A percentile compares a stretch with the other conserved stretches of the same genome.
These are phyloP conservation scores for Drosophila hawaiiensis DNA, from an alignment of 2,888 invertebrate species.

Conservation along the genomic window DNA sequence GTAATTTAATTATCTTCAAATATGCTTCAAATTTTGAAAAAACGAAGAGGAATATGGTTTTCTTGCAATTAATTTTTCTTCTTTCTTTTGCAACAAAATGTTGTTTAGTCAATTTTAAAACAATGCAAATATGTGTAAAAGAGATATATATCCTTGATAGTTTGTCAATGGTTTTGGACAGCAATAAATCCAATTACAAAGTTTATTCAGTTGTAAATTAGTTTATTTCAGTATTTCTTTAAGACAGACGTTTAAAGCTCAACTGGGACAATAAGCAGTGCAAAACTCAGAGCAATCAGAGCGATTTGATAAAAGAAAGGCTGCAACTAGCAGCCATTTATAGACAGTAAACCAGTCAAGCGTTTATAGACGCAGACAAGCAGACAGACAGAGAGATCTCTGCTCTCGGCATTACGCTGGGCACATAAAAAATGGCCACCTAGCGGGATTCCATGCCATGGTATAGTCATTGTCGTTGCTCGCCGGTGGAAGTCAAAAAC, in stretches of 20 bases:
- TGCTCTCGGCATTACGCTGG: constrained; percentile 26
- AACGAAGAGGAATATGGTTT: background rate
- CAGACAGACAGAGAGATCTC: constrained; percentile 20
- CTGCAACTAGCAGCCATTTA: constrained; percentile 38
- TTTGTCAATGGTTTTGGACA: background rate
- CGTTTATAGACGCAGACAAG: constrained; percentile 18
- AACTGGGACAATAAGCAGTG: constrained; percentile 3
- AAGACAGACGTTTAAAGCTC: constrained; percentile 6
- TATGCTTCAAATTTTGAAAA: background rate
- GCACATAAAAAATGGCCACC: constrained; percentile 59
- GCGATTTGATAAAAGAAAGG: constrained; percentile 18
- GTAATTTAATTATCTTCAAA: background rate
- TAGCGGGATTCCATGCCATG: constrained; percentile 31
- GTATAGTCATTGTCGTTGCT: constrained; percentile 52
- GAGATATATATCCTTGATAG: background rate
- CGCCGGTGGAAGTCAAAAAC: constrained; percentile 56
- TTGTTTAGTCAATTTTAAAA: background rate
- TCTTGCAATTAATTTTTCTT: background rate
- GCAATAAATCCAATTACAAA: background rate
- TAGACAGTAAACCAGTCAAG: constrained; percentile 33
- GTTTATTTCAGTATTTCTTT: background rate
- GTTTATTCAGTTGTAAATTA: background rate
- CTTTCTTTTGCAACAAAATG: background rate
- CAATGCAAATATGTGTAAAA: background rate
- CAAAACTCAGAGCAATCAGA: background rate